These are phyloP conservation scores for Drosophila leonis DNA, from an alignment of 2,888 invertebrate species.

Conservation along the genomic window DNA sequence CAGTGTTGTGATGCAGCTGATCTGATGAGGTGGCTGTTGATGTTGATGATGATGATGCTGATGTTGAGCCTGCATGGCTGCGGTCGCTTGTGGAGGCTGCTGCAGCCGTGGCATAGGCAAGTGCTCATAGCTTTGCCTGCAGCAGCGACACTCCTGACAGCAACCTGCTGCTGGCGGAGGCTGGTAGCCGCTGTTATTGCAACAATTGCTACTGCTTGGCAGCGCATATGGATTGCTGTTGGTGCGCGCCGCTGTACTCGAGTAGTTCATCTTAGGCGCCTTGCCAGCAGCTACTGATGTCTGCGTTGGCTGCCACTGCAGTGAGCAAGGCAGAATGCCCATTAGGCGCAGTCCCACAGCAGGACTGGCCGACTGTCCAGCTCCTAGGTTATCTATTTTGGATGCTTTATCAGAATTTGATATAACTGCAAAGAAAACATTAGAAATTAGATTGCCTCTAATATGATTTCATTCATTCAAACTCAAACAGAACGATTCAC, in stretches of 20 bases:
- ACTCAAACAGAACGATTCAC: not conserved
- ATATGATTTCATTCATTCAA: not conserved
- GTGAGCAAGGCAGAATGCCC: conserved; percentile 83
- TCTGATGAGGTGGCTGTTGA: conserved; percentile 38
- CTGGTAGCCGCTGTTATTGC: conserved; percentile 45
- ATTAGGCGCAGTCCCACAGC: conserved; percentile 83
- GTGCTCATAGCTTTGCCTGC: conserved; percentile 65
- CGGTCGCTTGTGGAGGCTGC: conserved; percentile 43
- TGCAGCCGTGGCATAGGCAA: conserved; percentile 69
- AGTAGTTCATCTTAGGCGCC: conserved; percentile 73
- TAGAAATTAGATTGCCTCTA: not conserved
- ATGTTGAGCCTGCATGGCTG: conserved; percentile 53
- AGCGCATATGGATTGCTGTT: conserved; percentile 77
- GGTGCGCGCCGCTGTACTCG: conserved; percentile 59
- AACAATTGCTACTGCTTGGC: conserved; percentile 34
- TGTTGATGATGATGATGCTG: conserved; percentile 15
- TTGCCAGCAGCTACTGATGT: conserved; percentile 58
- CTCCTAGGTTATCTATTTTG: conserved; percentile 78
- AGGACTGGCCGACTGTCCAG: conserved; percentile 71
- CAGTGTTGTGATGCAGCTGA: conserved; percentile 65
- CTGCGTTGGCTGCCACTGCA: conserved; percentile 80
- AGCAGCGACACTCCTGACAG: conserved; percentile 58
- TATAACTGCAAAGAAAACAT: conserved; percentile 30
- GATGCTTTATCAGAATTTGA: not conserved
- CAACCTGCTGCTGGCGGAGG: conserved; percentile 28